phyloP scores from a whole-genome alignment of 2,888 invertebrate genomes.

The Volucella inanis region DNA sequence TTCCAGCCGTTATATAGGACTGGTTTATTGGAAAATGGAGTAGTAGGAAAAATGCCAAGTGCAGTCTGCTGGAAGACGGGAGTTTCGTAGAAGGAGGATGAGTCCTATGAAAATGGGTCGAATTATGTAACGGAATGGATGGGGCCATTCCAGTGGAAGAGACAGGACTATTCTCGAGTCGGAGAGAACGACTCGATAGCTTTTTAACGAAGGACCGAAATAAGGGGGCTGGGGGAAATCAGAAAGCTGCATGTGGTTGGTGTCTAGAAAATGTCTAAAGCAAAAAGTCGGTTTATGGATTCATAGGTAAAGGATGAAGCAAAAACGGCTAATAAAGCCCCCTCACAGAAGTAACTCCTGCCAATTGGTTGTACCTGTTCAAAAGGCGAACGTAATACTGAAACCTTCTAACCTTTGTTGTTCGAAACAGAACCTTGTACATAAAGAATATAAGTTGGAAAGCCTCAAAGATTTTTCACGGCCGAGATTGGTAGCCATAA shows the following conservation, averaged over 20 bases:
- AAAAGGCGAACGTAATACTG: too few relatives aligned
- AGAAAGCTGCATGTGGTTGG: constrained; percentile 15
- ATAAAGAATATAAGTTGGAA: too few relatives aligned
- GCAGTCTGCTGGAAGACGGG: constrained; percentile 80
- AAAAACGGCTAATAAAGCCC: too few relatives aligned
- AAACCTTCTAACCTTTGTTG: too few relatives aligned
- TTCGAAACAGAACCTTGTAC: too few relatives aligned
- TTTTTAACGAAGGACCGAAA: neutral
- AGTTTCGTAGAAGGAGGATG: constrained; percentile 76
- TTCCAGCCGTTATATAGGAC: constrained; percentile 80
- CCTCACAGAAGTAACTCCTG: too few relatives aligned
- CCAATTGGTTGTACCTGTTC: too few relatives aligned
- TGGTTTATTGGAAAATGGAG: constrained; percentile 82
- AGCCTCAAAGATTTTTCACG: too few relatives aligned
- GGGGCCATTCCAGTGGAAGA: constrained; percentile 55
- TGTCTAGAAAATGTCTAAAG: constrained; percentile 8
- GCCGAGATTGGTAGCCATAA: too few relatives aligned
- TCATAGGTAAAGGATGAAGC: too few relatives aligned
- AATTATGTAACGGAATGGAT: constrained; percentile 68
- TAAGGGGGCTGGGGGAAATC: neutral
- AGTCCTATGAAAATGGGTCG: constrained; percentile 65
- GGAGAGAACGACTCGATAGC: neutral
- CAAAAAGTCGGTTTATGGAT: too few relatives aligned
- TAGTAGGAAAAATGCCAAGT: constrained; percentile 83
- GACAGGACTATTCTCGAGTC: constrained; percentile 21